phyloP scores from a whole-genome alignment of 30 jellyfish, hydroid and myxozoan species.

The Sanderia malayensis region DNA sequence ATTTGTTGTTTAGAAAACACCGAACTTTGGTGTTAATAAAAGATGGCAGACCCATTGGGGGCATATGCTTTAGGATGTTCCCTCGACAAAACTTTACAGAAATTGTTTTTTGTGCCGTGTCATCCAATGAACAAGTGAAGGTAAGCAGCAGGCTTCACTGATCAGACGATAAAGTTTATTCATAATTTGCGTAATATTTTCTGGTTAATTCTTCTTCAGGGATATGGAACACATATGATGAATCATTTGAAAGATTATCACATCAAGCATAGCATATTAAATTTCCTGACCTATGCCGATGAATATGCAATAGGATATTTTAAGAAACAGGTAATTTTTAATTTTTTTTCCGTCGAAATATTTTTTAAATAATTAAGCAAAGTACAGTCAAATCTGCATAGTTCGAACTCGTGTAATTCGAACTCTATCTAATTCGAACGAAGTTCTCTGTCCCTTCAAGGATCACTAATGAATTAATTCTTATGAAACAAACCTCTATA shows the following conservation, averaged over 20 bases:
- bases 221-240: slow-evolving; percentile 99
- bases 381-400: no score
- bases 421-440: no score
- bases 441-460: no score
- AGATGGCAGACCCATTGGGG: slow-evolving; percentile 99
- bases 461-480: no score
- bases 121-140: slow-evolving; percentile 99
- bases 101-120: slow-evolving; percentile 96
- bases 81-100: slow-evolving; percentile 95
- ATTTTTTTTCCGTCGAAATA: no score
- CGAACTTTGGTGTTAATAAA: slow-evolving; percentile 80
- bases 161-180: no score
- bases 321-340: slow-evolving; percentile 96
- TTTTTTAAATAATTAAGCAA: no score
- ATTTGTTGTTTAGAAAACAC: slow-evolving; percentile 70
- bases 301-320: slow-evolving; percentile 97
- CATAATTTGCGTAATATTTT: no score
- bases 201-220: slow-evolving; percentile 40
- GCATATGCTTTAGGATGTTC: slow-evolving; percentile 94
- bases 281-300: slow-evolving; percentile 93
- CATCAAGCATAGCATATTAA: slow-evolving; percentile 71
- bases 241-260: slow-evolving; percentile 95
- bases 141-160: no score
- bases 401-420: no score
- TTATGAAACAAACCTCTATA: no score